phyloP scores from a whole-genome alignment of 2,113 vertebrate species.

The Panthera tigris region DNA sequence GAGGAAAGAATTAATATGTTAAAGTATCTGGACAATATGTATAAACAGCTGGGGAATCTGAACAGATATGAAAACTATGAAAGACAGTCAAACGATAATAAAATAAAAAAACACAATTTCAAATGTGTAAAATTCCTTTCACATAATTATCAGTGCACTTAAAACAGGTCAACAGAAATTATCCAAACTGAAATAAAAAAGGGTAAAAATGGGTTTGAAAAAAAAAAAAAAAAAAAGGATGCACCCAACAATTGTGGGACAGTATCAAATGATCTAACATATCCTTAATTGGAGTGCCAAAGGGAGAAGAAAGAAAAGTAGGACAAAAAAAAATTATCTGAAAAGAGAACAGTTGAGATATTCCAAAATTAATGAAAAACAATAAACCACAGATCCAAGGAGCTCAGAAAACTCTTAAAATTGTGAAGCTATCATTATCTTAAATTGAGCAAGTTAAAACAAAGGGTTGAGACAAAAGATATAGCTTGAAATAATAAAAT shows the following conservation, averaged over 20 bases:
- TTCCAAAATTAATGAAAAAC: neutral
- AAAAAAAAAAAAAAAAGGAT: neutral
- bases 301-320: neutral
- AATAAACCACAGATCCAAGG: neutral
- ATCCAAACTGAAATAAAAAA: slow-evolving; percentile 31
- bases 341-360: neutral
- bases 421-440: neutral
- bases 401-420: neutral
- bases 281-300: neutral
- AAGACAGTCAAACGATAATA: neutral
- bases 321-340: neutral
- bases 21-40: neutral
- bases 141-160: neutral
- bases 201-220: neutral
- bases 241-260: neutral
- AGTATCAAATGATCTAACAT: neutral
- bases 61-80: neutral
- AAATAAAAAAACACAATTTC: neutral
- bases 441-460: neutral
- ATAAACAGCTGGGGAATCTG: neutral
- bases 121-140: neutral
- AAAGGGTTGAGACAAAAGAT: neutral
- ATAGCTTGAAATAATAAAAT: slow-evolving; percentile 11
- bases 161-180: neutral
- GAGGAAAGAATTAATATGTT: neutral